Conservation (phyloP, 2,797 vertebrate genomes). For the Avahi laniger region DNA sequence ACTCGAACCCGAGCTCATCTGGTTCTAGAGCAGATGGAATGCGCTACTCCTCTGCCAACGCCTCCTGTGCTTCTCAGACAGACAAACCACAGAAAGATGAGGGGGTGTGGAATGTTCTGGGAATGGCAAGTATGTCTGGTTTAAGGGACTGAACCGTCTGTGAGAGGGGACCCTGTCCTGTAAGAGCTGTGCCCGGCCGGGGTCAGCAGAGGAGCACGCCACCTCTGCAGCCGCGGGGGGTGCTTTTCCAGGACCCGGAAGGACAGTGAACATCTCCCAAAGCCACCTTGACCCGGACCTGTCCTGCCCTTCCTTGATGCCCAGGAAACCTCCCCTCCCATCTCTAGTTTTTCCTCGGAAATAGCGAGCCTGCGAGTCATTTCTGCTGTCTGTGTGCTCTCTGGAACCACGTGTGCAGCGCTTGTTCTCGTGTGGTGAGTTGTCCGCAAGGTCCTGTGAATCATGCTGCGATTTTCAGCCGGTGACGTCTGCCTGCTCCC, state of each 20-base stretch:
- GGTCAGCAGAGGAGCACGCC: not conserved
- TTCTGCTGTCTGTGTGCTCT: not conserved
- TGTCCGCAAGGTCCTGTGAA: not conserved
- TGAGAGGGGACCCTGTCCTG: not conserved
- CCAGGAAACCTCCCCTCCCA: not conserved
- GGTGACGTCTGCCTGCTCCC: not conserved
- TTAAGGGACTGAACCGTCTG: not conserved
- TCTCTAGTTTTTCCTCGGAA: not conserved
- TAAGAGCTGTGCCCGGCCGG: too few relatives aligned
- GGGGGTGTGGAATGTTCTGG: not conserved
- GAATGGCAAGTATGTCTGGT: not conserved
- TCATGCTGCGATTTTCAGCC: slow-evolving; percentile 40
- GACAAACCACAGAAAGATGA: not conserved
- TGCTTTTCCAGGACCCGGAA: not conserved
- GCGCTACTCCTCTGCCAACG: fast-evolving
- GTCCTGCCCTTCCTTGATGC: not conserved
- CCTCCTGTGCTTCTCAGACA: not conserved
- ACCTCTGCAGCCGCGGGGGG: not conserved
- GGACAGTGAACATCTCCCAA: not conserved
- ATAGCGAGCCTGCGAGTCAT: not conserved
- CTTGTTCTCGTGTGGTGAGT: not conserved
- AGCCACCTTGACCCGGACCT: not conserved
- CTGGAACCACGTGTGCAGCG: not conserved
- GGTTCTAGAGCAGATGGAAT: not conserved
- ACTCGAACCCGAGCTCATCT: not conserved